Base-by-base conservation (phyloP, 2,797 vertebrate species). In the Trachurus trachurus region DNA sequence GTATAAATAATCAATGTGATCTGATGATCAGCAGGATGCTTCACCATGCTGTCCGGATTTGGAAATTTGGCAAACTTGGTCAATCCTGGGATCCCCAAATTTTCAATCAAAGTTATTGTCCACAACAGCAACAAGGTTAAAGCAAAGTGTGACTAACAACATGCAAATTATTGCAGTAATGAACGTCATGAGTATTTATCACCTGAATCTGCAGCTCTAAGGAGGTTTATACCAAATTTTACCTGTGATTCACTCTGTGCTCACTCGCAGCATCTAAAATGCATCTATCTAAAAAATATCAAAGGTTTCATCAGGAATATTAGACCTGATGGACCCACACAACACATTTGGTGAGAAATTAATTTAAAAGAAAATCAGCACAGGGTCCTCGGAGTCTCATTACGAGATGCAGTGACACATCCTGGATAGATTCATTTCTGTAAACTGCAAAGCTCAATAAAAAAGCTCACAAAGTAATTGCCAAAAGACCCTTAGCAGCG, bases 1-100 rank as follows among this genome's bases (percentile, higher is more conserved):
- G 71, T 81, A 54, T 74, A 78, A 86, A 89, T 83, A 78, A 88
- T 89, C 84, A 31, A 85, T 81, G 77, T 80, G 72, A 22, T 74
- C 34, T 12, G n/a, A 62, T 16, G 22, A 52, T 81, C 57, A 70
- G 52, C 45, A 65, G 56, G 19, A 63, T 11, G 61, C 3, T 19
- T 21, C 52, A 5, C 66, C 66, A 44, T 57, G 21, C 52, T 45
- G 53, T 31, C 31, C 54, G 5, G n/a, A 19, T 52, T 53, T 49
- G 5, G 6, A 39, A 10, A 9, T 61, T 9, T 15, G 58, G 9
- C n/a, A 39, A 37, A 19, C 19, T 54, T 10, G 1, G 13, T 42
- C 21, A 54, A 40, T 26, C 52, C 37, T 7, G 31, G 65, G 65
- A 26, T 6, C 50, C 47, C 45, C 21, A 19, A 57, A 31, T 26